Evolutionary conservation across 2,113 vertebrate genomes (phyloP), one percentile per base, ranked within the genome.

Genomic region (Toxotes chatareus): DNA sequence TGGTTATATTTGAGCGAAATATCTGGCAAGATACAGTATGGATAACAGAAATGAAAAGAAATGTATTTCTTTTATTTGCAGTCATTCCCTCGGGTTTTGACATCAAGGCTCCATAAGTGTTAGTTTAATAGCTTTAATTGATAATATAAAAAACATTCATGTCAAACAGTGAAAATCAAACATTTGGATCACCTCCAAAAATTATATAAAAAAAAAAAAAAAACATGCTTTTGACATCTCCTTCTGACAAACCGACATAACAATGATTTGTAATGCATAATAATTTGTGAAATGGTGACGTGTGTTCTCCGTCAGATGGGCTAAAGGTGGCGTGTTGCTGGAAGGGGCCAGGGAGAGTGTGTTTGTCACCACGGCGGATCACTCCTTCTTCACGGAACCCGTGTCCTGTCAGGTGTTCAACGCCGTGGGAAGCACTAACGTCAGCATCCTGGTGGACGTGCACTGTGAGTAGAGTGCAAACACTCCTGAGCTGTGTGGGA

Each of bases 361-460:
- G 71, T 97, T 97, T 5, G 95, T 97, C 93, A 98, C 98, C 0
- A 96, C 97, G 0, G 98, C 98, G 0, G 98, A 99, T 14, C 95
- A 98, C 79, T 97, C 97, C 66, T 99, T 98, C 94, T 99, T 99
- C 94, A 99, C 98, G 0, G 98, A 99, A 92, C 98, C 98, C 0
- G 98, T 99, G 51, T 98, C 97, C 67, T 99, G 98, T 62, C 96
- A 98, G 84, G 98, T 99, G 61, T 96, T 97, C 94, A 99, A 99
- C 55, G 96, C 96, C 13, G 96, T 99, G 84, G 98, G 98, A 40
- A 98, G 93, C 95, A 99, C 98, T 86, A 99, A 99, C 1, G 97
- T 99, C 95, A 99, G 97, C 96, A 98, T 97, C 2, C 91, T 99
- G 75, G 98, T 99, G 79, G 97, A 99, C 0, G 98, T 99, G 4